Base-by-base conservation (phyloP, 2,888 invertebrate genomes). In the Mycalesis mineus region DNA sequence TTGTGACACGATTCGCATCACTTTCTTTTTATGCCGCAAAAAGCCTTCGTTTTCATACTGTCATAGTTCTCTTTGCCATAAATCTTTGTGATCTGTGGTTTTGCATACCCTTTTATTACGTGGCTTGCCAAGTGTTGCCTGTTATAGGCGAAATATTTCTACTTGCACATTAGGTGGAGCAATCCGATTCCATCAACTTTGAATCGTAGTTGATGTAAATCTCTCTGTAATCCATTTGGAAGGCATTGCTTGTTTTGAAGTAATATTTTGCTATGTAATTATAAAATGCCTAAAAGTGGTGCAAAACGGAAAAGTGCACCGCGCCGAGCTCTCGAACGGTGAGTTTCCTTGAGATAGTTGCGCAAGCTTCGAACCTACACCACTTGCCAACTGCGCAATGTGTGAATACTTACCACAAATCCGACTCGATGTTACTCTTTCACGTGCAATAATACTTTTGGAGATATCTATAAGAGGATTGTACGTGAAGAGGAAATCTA, bases 21-120 rank as follows among this genome's bases (percentile, higher is more conserved):
- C 62, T 64, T 64, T 64, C 62, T 55, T 60, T 56, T 50, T 42
- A 50, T 49, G 41, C 51, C 15, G 37, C 49, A 49, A 57, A 58
- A 59, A 52, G n/a, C 45, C 29, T 40, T 15, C 15, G n/a, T 31
- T 14, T 40, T 15, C 15, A 15, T 40, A 15, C 40, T 40, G 22
- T 22, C 5, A 22, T n/a, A 22, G 22, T 22, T 22, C 22, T 22
- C 5, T 4, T 4, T 22, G 22, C 22, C 22, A 22, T 22, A 22
- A 22, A 22, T 5, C 22, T 22, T 22, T 22, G 3, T 22, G 3
- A 22, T 22, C 22, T 22, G 22, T 22, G 22, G 22, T 22, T 22
- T 5, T 22, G 22, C 22, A 22, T n/a, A n/a, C n/a, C n/a, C 22
- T 22, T n/a, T n/a, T n/a, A n/a, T n/a, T n/a, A n/a, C n/a, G n/a